A percentile compares a stretch with the other conserved stretches of the same genome.
Conservation (phyloP, 1,140 invertebrate genomes). For the Triops longicaudatus region DNA sequence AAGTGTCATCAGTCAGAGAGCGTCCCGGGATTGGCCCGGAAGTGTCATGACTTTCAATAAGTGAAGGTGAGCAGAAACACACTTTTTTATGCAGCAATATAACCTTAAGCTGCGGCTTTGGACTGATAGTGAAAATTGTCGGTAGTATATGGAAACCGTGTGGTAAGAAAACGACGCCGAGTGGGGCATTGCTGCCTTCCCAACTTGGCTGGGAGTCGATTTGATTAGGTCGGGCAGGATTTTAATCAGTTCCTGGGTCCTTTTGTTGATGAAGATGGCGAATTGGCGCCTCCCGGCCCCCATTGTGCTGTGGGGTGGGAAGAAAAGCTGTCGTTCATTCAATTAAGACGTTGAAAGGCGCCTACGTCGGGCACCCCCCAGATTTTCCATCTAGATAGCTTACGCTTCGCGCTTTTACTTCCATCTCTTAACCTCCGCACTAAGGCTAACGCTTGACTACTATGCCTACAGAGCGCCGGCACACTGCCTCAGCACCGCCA, state of each 20-base stretch:
- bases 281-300: neutral
- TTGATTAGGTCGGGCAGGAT: slow-evolving; percentile 11
- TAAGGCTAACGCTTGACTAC: neutral
- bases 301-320: neutral
- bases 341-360: slow-evolving; percentile 15
- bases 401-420: slow-evolving; percentile 14
- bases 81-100: neutral
- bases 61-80: slow-evolving; percentile 8
- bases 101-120: slow-evolving; percentile 10
- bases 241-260: slow-evolving; percentile 14
- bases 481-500: neutral
- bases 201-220: slow-evolving; percentile 3
- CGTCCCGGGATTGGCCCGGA: neutral
- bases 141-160: neutral
- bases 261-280: slow-evolving; percentile 15
- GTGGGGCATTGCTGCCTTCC: neutral
- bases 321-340: slow-evolving; percentile 15
- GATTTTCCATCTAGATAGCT: slow-evolving; percentile 15
- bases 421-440: slow-evolving; percentile 10
- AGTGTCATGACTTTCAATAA: slow-evolving; percentile 3
- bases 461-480: neutral
- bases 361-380: neutral
- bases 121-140: slow-evolving; percentile 2
- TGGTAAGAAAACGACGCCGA: neutral
- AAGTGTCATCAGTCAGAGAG: neutral